A percentile compares a stretch with the other conserved stretches of the same genome.
phyloP scores from a whole-genome alignment of 1,140 invertebrate species.

The Telenomus remus region DNA sequence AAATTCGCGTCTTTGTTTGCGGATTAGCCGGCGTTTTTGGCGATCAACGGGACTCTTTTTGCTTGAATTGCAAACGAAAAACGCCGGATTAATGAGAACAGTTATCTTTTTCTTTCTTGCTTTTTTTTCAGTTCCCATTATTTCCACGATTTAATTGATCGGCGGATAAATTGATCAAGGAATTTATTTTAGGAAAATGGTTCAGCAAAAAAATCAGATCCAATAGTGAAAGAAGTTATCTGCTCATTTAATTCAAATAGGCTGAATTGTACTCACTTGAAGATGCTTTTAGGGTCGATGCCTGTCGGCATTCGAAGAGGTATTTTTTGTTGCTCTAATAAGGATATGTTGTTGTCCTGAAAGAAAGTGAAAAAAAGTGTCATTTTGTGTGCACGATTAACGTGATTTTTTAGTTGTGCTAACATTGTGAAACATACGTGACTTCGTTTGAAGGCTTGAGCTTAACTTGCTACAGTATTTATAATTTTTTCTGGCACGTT shows the following conservation, averaged over 20 bases:
- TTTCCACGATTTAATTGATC: background rate
- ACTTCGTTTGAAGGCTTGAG: conserved; percentile 8
- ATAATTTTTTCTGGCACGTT: conserved; percentile 17
- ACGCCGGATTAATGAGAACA: conserved; percentile 15
- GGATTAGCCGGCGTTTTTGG: conserved; percentile 40
- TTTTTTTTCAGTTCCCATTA: conserved; percentile 10
- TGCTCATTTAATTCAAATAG: no score
- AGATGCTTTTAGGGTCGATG: conserved; percentile 80
- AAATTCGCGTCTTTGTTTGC: conserved; percentile 53
- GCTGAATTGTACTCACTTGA: conserved; percentile 78
- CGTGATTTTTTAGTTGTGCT: conserved; percentile 26
- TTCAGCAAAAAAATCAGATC: no score
- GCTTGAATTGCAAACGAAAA: conserved; percentile 40
- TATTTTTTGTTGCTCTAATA: conserved; percentile 75
- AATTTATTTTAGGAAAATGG: background rate
- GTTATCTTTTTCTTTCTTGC: conserved; percentile 14
- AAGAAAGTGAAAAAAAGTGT: conserved; percentile 34
- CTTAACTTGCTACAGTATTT: conserved; percentile 22
- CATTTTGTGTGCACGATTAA: conserved; percentile 13
- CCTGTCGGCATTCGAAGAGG: conserved; percentile 75
- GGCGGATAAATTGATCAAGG: background rate
- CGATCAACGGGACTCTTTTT: conserved; percentile 37
- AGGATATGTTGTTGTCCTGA: conserved; percentile 74
- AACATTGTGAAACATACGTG: conserved; percentile 41
- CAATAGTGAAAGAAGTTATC: no score